Evolutionary conservation across 2,113 vertebrate genomes (phyloP), one percentile per base, ranked within the genome.

Genomic region (Corythornis vintsioides): DNA sequence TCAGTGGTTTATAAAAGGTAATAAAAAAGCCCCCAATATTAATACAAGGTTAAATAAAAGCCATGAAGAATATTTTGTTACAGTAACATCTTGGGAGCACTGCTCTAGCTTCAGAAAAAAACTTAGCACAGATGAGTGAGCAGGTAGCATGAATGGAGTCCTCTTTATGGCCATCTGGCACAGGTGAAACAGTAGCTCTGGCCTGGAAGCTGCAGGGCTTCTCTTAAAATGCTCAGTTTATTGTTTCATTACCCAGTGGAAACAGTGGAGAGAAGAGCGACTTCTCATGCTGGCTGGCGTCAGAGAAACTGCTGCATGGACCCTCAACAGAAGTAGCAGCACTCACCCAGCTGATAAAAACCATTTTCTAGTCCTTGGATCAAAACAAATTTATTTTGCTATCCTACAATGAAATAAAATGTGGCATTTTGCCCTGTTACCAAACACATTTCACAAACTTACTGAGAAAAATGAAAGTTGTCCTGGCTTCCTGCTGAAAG

Each of bases 201-300:
- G 11, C 43, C 59, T 64, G 35, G 33, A 73, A 70, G 40, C 53
- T 59, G 20, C n/a, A 79, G 24, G 38, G 45, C 26, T 38, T 25
- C 11, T 3, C 79, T 42, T 13, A 18, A 53, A 59, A 20, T 50
- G 33, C 43, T 52, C 29, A 25, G 25, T 13, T 52, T 43, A 42
- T 10, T 3, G 2, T 59, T 83, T 20, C 80, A 26, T 57, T 26
- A 53, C 0, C 0, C 18, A 9, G 4, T 17, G 16, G 65, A n/a
- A 73, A 29, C 1, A 6, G 18, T 26, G 24, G 50, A 35, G 1
- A 48, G 17, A 33, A 57, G 29, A 79, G 33, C 1, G 11, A 50
- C 17, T 76, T n/a, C 45, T 89, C 24, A 12, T 2, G 0, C 11
- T 50, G 65, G 57, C 29, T 52, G 35, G 26, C 43, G 71, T 38